Evolutionary conservation across 2,797 vertebrate species (phyloP), one percentile per base, ranked within the genome.

Genomic region (Phoeniculus purpureus): DNA sequence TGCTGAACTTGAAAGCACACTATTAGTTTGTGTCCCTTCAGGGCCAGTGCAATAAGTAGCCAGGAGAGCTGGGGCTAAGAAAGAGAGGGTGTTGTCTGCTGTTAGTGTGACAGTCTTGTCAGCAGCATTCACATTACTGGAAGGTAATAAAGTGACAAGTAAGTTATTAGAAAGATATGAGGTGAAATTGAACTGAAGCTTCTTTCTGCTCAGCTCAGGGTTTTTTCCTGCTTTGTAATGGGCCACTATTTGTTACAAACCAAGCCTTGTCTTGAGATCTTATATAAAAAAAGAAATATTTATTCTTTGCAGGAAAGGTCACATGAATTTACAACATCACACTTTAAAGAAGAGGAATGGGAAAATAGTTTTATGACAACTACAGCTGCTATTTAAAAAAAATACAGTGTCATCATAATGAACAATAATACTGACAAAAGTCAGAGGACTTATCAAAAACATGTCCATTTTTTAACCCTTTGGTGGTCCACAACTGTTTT

Each of bases 121-220:
- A 98, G 98, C 98, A 98, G 97, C 96, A 92, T 98, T 98, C 97
- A 98, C 97, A 97, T 98, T 98, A 98, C 98, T 97, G 97, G 97
- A 98, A 98, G 97, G 98, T 98, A 98, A 98, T 98, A 97, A 98
- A 98, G 98, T 99, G 98, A 99, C 98, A 98, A 98, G 98, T 97
- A 98, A 98, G 98, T 99, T 99, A 98, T 99, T 98, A 98, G 98
- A 98, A 98, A 98, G 98, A 98, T 98, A 98, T 98, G 97, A 96
- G 98, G 97, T 91, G 97, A 98, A 98, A 98, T 98, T 98, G 98
- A 98, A 98, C 98, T 95, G 97, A 98, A 98, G 98, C 98, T 97
- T 97, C 97, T 97, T 95, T 96, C 97, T 98, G 98, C 97, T 97
- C 98, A 95, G 97, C 94, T 97, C 96, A 94, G 96, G 97, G 29